phyloP scores from a whole-genome alignment of 2,113 vertebrate species.

The Cyphomyrus plagiostoma region DNA sequence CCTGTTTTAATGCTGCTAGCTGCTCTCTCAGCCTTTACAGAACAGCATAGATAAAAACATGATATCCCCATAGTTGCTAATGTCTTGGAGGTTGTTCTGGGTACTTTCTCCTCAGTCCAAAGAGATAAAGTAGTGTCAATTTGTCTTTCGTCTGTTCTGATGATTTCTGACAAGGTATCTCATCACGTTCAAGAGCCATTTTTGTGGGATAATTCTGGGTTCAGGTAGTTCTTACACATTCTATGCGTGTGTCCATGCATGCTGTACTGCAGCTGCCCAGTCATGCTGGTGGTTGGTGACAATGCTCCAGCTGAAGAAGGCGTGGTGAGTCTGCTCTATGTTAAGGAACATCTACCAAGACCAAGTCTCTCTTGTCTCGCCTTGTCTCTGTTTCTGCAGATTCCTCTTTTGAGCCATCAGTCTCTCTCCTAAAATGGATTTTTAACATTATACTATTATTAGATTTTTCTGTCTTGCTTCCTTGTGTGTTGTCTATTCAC shows the following conservation, averaged over 20 bases:
- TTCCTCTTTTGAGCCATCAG: neutral
- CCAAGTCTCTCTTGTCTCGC: neutral
- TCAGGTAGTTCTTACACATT: neutral
- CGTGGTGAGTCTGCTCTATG: constrained; percentile 72
- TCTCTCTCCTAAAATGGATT: neutral
- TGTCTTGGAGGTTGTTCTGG: neutral
- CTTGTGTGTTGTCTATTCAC: neutral
- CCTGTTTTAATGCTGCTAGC: neutral
- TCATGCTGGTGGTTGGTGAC: constrained; percentile 94
- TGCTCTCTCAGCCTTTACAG: neutral
- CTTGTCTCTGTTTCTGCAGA: neutral
- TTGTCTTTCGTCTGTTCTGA: neutral
- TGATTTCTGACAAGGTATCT: neutral
- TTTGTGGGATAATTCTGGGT: neutral
- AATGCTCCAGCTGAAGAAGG: constrained; percentile 88
- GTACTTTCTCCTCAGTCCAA: neutral
- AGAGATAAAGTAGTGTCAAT: neutral
- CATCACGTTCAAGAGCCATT: neutral
- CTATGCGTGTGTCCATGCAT: neutral
- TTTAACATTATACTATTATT: neutral
- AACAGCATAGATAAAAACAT: neutral
- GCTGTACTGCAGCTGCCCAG: constrained; percentile 70
- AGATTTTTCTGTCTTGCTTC: neutral
- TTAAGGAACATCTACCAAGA: neutral
- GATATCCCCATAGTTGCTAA: neutral